Percentiles rank a stretch among this genome's conserved stretches.
These are phyloP conservation scores for Cacajao melanocephalus DNA, from an alignment of 2,797 vertebrate genomes.

Conservation along the genomic window DNA sequence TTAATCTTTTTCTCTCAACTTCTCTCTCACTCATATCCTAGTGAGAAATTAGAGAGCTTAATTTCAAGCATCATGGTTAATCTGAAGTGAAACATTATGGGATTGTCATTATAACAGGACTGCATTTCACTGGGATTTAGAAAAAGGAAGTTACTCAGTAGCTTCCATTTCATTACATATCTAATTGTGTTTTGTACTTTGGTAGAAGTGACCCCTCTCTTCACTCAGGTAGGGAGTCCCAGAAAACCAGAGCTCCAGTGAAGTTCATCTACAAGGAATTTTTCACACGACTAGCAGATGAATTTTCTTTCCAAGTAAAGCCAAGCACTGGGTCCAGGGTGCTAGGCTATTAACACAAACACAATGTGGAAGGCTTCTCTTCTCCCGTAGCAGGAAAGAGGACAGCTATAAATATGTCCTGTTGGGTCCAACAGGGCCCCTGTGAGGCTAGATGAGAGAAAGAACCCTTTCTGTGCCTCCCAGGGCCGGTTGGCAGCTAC, in stretches of 20 bases:
- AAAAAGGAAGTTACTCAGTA: not conserved
- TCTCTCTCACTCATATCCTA: not conserved
- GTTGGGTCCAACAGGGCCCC: not conserved
- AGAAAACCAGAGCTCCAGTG: not conserved
- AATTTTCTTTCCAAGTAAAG: not conserved
- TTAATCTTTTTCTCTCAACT: not conserved
- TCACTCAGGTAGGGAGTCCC: not conserved
- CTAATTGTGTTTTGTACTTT: not conserved
- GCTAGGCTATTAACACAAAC: not conserved
- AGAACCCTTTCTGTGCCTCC: not conserved
- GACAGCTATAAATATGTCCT: not conserved
- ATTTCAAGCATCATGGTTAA: not conserved
- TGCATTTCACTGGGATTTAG: not conserved
- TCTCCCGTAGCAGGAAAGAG: rapidly evolving
- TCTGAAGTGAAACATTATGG: not conserved
- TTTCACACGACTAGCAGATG: not conserved
- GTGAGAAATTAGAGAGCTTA: not conserved
- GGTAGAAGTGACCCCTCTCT: not conserved
- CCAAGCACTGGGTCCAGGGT: rapidly evolving
- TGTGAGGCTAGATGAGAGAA: not conserved
- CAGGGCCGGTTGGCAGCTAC: not conserved
- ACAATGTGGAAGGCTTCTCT: not conserved
- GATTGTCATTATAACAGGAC: not conserved
- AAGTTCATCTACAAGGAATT: not conserved
- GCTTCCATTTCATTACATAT: not conserved